A percentile compares a stretch with the other conserved stretches of the same genome.
These are phyloP conservation scores for Aspiorhynchus laticeps DNA, from an alignment of 2,113 vertebrate species.

Conservation along the genomic window DNA sequence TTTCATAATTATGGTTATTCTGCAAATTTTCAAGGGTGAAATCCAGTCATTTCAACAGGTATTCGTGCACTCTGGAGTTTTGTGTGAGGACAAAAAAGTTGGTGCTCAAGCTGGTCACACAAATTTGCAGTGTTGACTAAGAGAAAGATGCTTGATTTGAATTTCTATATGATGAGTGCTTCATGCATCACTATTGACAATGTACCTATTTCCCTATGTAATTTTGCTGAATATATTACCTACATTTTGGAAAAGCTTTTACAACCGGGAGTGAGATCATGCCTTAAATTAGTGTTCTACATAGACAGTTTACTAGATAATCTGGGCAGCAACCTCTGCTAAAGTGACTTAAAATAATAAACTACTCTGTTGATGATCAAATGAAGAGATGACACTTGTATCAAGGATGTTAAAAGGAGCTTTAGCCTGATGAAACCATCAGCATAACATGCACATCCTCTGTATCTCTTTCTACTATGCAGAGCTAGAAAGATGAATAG, in stretches of 20 bases:
- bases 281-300: background rate
- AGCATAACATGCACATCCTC: background rate
- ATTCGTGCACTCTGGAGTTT: too few relatives aligned
- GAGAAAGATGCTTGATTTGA: background rate
- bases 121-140: too few relatives aligned
- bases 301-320: background rate
- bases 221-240: background rate
- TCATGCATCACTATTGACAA: background rate
- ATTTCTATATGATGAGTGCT: too few relatives aligned
- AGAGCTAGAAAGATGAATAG: slow-evolving; percentile 23
- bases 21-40: too few relatives aligned
- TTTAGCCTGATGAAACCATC: background rate
- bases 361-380: background rate
- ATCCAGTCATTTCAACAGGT: too few relatives aligned
- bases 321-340: background rate
- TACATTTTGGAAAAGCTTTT: too few relatives aligned
- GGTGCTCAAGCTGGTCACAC: too few relatives aligned
- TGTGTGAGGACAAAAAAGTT: too few relatives aligned
- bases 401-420: background rate
- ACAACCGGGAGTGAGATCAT: background rate
- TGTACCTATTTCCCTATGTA: background rate
- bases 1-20: too few relatives aligned
- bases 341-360: background rate
- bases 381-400: background rate
- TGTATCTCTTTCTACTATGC: background rate